Percentiles rank a stretch among this genome's conserved stretches.
Conservation (phyloP, 2,797 vertebrate species). For the Gila robusta region DNA sequence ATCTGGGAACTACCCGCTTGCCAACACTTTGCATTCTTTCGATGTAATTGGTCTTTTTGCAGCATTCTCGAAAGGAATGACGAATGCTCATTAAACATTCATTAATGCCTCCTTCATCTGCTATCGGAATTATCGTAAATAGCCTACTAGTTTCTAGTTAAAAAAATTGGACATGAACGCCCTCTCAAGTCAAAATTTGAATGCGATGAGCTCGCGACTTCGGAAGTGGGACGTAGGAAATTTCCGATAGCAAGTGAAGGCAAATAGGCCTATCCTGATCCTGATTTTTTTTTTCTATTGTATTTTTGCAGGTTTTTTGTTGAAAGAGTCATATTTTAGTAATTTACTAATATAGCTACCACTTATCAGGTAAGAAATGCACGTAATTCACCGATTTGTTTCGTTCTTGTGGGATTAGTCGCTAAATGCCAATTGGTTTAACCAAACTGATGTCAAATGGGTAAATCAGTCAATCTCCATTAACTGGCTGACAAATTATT, state of each 20-base stretch:
- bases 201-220: too few relatives aligned
- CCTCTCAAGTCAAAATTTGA: too few relatives aligned
- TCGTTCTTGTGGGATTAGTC: not conserved
- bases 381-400: not conserved
- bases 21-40: constrained; percentile 1
- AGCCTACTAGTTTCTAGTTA: too few relatives aligned
- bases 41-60: constrained; percentile 7
- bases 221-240: too few relatives aligned
- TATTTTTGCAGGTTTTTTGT: too few relatives aligned
- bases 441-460: not conserved
- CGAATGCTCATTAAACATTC: not conserved
- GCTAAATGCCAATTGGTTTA: not conserved
- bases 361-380: not conserved
- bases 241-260: too few relatives aligned
- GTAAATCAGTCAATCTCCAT: constrained; percentile 14
- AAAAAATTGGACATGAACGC: too few relatives aligned
- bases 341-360: not conserved
- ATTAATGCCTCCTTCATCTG: not conserved
- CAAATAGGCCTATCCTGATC: not conserved
- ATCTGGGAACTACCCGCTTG: not conserved
- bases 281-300: too few relatives aligned
- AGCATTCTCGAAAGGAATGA: not conserved
- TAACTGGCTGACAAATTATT: not conserved
- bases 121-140: too few relatives aligned
- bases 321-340: not conserved